These are phyloP conservation scores for Porites evermanni DNA, from an alignment of 92 coral and sea anemone species.

Conservation along the genomic window DNA sequence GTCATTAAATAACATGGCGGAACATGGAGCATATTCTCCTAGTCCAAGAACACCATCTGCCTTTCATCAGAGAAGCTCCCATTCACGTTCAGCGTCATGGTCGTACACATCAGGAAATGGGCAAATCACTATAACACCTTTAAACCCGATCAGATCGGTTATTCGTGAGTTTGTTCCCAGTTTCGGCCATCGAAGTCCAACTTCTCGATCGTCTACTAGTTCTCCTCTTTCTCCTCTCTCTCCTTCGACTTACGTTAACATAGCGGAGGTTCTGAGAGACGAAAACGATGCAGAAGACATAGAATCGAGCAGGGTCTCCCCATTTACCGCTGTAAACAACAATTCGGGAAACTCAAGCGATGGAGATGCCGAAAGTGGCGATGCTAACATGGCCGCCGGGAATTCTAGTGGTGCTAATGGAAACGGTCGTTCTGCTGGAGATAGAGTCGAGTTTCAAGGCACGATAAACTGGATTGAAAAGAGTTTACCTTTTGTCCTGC, in stretches of 20 bases:
- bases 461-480: constrained; percentile 93
- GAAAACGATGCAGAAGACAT: constrained; percentile 67
- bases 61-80: constrained; percentile 90
- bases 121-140: constrained; percentile 85
- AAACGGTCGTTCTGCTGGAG: constrained; percentile 75
- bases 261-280: constrained; percentile 78
- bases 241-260: constrained; percentile 88
- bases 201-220: constrained; percentile 65
- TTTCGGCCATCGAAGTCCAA: constrained; percentile 78
- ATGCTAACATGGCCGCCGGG: constrained; percentile 57
- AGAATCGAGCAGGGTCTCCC: constrained; percentile 61
- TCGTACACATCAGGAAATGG: constrained; percentile 97
- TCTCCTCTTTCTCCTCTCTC: constrained; percentile 84
- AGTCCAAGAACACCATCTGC: constrained; percentile 62
- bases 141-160: constrained; percentile 94
- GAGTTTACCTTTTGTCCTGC: constrained; percentile 90
- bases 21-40: constrained; percentile 34
- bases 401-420: constrained; percentile 50
- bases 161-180: constrained; percentile 99
- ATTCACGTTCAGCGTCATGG: constrained; percentile 97
- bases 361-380: constrained; percentile 72
- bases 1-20: constrained; percentile 67
- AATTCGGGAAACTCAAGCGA: constrained; percentile 89
- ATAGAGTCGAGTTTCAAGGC: constrained; percentile 96
- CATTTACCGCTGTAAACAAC: constrained; percentile 59